These are phyloP conservation scores for Yponomeuta sedellus DNA, from an alignment of 2,888 invertebrate species.

Conservation along the genomic window DNA sequence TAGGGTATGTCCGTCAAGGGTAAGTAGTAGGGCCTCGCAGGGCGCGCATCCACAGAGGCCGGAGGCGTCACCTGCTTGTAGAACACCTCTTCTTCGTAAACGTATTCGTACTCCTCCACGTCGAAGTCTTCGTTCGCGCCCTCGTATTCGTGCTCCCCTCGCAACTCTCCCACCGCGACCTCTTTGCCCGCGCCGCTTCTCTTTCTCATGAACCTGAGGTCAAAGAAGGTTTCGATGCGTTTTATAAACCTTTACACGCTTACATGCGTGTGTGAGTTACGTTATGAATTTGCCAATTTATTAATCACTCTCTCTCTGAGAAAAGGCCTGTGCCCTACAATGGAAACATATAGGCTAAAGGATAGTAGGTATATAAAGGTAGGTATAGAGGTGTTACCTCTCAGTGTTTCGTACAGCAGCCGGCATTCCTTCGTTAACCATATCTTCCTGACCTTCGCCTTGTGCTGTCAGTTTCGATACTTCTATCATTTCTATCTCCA, in stretches of 20 bases:
- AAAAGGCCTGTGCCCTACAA: too few species aligned
- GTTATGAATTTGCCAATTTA: too few species aligned
- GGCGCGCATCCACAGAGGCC: slow-evolving; percentile 27
- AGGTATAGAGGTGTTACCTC: not conserved
- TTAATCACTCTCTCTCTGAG: too few species aligned
- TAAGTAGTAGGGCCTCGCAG: slow-evolving; percentile 45
- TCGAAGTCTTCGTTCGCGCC: slow-evolving; percentile 50
- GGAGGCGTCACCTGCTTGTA: slow-evolving; percentile 36
- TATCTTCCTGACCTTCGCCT: slow-evolving; percentile 21
- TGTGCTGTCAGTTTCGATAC: slow-evolving; percentile 29
- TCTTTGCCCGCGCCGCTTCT: not conserved
- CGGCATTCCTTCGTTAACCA: not conserved
- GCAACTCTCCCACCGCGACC: not conserved
- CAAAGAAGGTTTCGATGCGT: not conserved
- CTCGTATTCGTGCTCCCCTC: slow-evolving; percentile 10
- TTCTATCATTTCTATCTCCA: slow-evolving; percentile 35
- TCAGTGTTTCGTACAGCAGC: not conserved
- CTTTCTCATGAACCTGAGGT: slow-evolving; percentile 42
- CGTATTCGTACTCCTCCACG: slow-evolving; percentile 43
- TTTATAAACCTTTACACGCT: too few species aligned
- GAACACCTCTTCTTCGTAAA: slow-evolving; percentile 36
- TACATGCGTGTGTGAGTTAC: too few species aligned
- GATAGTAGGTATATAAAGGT: too few species aligned
- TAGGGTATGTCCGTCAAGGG: slow-evolving; percentile 58
- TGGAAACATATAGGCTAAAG: too few species aligned